phyloP scores from a whole-genome alignment of 2,888 invertebrate species.

The Caenorhabditis sulstoni region DNA sequence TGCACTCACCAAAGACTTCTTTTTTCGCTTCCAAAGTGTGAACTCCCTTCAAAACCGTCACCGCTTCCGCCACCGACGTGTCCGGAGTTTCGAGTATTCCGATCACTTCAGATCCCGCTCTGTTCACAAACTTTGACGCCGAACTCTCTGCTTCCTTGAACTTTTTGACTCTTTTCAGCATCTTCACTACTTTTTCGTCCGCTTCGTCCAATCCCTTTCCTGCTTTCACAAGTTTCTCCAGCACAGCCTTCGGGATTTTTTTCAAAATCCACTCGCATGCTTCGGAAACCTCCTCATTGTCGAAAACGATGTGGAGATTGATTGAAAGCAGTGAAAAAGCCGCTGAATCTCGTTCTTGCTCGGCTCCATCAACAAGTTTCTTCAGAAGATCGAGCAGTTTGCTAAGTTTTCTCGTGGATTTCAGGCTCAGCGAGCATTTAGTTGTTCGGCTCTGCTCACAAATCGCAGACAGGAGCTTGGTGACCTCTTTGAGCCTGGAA shows the following conservation, averaged over 20 bases:
- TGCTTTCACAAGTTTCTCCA: constrained; percentile 30
- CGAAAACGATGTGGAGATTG: constrained; percentile 21
- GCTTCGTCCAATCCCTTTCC: constrained; percentile 9
- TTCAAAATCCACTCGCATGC: constrained; percentile 5
- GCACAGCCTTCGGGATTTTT: constrained; percentile 3
- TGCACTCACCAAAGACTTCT: constrained; percentile 32
- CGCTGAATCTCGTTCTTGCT: neutral
- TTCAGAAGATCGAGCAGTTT: constrained; percentile 20
- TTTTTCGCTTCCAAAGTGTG: constrained; percentile 23
- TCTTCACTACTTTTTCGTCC: neutral
- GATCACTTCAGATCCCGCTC: constrained; percentile 17
- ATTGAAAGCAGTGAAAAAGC: constrained; percentile 17
- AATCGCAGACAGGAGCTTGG: constrained; percentile 14
- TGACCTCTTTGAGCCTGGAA: constrained; percentile 31
- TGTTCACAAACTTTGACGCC: constrained; percentile 21
- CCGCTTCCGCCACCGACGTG: constrained; percentile 7
- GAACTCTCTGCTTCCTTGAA: neutral
- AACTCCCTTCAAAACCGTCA: constrained; percentile 22
- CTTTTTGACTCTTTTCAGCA: constrained; percentile 6
- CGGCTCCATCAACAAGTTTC: neutral
- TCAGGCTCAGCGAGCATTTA: constrained; percentile 2
- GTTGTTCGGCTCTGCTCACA: neutral
- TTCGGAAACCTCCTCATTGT: constrained; percentile 2
- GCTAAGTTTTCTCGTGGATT: neutral
- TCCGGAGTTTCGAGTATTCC: constrained; percentile 10